phyloP scores from a whole-genome alignment of 1,140 invertebrate species.

The Zelostemma sp. region DNA sequence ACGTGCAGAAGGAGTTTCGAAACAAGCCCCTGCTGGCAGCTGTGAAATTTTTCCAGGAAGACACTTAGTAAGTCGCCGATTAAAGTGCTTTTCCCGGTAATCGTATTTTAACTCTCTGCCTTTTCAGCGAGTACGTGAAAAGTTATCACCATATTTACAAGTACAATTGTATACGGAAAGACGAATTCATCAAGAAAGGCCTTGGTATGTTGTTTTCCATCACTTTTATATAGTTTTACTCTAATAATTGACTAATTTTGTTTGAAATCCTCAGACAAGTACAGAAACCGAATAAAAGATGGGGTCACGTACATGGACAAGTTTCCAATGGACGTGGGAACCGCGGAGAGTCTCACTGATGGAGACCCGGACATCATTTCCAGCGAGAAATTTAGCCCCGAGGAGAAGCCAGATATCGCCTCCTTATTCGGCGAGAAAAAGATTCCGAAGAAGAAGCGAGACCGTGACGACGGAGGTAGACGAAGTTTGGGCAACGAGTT shows the following conservation, averaged over 20 bases:
- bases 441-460: constrained; percentile 58
- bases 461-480: constrained; percentile 48
- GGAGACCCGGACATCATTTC: constrained; percentile 77
- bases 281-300: constrained; percentile 72
- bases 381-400: constrained; percentile 74
- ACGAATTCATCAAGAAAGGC: constrained; percentile 85
- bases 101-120: constrained; percentile 1
- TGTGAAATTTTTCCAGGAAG: constrained; percentile 87
- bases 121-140: constrained; percentile 82
- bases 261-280: constrained; percentile 70
- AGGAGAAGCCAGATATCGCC: constrained; percentile 71
- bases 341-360: constrained; percentile 76
- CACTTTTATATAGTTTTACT: too few relatives aligned
- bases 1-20: constrained; percentile 72
- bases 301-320: constrained; percentile 76
- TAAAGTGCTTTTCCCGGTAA: background rate
- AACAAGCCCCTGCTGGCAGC: constrained; percentile 80
- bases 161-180: constrained; percentile 82
- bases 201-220: constrained; percentile 79
- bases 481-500: constrained; percentile 49
- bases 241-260: constrained; percentile 16
- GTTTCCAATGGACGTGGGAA: constrained; percentile 79
- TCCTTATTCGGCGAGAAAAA: constrained; percentile 66
- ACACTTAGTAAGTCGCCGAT: constrained; percentile 77
- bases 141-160: constrained; percentile 79